Evolutionary conservation across 2,113 vertebrate species (phyloP), one percentile per base, ranked within the genome.

Genomic region (Callopanchax toddi): DNA sequence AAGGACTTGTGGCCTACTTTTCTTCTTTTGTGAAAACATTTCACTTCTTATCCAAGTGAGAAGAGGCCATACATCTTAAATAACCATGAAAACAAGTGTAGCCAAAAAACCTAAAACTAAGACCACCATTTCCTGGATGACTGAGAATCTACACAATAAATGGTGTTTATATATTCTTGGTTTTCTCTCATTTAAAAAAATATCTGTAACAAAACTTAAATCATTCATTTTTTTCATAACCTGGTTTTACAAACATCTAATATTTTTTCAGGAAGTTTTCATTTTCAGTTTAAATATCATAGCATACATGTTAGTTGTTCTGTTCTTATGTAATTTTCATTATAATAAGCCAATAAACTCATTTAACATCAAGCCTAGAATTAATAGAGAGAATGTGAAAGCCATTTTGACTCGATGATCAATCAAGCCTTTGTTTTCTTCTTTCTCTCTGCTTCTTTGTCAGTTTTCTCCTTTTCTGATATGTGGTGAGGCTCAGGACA

Each of bases 331-430:
- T 55, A 58, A 72, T 71, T 72, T 71, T 12, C 17, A 9, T 53
- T 20, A 9, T 74, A 84, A 84, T 76, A 64, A 80, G 67, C 68
- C 71, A 84, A 84, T 76, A 64, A 80, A 69, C 68, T 71, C 43
- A 26, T 71, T 62, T 71, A 71, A 61, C 42, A 53, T 65, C 59
- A 50, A 44, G 50, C 45, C 61, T 21, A 37, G 21, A n/a, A n/a
- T 68, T 67, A 73, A 81, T 54, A 29, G 62, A 64, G 60, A 65
- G 55, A 34, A 50, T 49, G 15, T 50, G 23, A 45, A 63, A 62
- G 44, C 61, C 16, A 40, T 66, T 61, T 75, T 21, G 29, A 46
- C 78, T 68, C 60, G 45, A 36, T 63, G 65, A 64, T 67, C 78
- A 72, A 64, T 51, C 45, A 63, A n/a, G 1, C 22, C 39, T 56